A percentile compares a stretch with the other conserved stretches of the same genome.
Evolutionary conservation across 2,113 vertebrate species (phyloP).

Genomic region (Neogobius melanostomus): DNA sequence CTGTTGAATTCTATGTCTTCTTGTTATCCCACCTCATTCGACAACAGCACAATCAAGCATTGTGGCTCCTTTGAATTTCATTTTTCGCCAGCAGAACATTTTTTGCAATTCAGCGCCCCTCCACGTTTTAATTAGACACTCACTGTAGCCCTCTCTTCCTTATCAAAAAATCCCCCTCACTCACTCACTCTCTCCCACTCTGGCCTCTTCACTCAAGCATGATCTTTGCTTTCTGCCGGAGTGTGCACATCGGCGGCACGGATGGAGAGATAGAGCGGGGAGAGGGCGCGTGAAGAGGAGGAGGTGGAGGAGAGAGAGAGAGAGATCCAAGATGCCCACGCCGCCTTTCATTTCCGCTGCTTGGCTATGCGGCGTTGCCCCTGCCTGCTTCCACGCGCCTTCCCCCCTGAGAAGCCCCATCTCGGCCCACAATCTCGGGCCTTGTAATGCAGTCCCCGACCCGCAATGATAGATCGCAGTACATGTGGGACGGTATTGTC

Average conservation of each 20-base stretch:
- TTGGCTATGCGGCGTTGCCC: slow-evolving; percentile 59
- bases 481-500: slow-evolving; percentile 68
- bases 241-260: background rate
- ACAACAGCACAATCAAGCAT: background rate
- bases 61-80: background rate
- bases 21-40: background rate
- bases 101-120: slow-evolving; percentile 16
- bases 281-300: slow-evolving; percentile 7
- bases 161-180: slow-evolving; percentile 56
- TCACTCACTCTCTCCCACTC: slow-evolving; percentile 46
- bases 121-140: slow-evolving; percentile 56
- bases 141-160: slow-evolving; percentile 12
- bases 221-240: slow-evolving; percentile 52
- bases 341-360: slow-evolving; percentile 69
- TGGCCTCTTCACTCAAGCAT: slow-evolving; percentile 57
- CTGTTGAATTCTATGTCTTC: too few relatives aligned
- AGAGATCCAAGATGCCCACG: slow-evolving; percentile 47
- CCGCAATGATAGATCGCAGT: slow-evolving; percentile 66
- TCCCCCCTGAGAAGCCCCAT: slow-evolving; percentile 61
- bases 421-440: slow-evolving; percentile 67
- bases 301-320: slow-evolving; percentile 3
- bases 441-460: slow-evolving; percentile 71
- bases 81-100: background rate
- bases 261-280: background rate
- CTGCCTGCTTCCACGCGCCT: slow-evolving; percentile 49